These are phyloP conservation scores for Aphidius ervi DNA, from an alignment of 1,140 invertebrate species.

Conservation along the genomic window DNA sequence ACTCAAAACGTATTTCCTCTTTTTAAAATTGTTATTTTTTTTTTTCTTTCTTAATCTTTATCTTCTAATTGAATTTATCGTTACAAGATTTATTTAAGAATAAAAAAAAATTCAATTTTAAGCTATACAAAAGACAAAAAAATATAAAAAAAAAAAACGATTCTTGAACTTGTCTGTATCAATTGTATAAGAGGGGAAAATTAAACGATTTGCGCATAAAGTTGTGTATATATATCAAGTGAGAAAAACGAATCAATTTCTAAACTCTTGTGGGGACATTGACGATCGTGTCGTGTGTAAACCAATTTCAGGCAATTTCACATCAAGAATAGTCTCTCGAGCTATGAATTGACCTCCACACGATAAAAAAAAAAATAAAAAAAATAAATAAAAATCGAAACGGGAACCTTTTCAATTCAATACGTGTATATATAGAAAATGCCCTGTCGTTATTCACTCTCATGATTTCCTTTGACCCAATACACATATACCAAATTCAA, in stretches of 20 bases:
- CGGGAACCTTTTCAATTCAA: slow-evolving; percentile 51
- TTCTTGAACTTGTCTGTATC: neutral
- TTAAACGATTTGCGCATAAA: slow-evolving; percentile 42
- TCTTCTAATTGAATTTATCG: too few species aligned
- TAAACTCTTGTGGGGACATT: slow-evolving; percentile 26
- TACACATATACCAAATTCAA: too few species aligned
- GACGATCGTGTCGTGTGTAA: slow-evolving; percentile 39
- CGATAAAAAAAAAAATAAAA: neutral
- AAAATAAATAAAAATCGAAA: slow-evolving; percentile 1
- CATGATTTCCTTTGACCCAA: too few species aligned
- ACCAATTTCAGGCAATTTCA: slow-evolving; percentile 56
- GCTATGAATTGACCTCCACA: slow-evolving; percentile 46
- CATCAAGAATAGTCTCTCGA: slow-evolving; percentile 53
- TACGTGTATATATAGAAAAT: slow-evolving; percentile 34
- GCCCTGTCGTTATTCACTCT: neutral
- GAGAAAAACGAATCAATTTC: slow-evolving; percentile 44
- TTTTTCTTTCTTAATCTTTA: too few species aligned
- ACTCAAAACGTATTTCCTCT: neutral
- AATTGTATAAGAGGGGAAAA: slow-evolving; percentile 30
- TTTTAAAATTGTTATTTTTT: slow-evolving; percentile 15
- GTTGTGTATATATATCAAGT: neutral
- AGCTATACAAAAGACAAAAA: slow-evolving; percentile 22
- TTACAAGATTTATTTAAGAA: too few species aligned
- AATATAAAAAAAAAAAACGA: neutral
- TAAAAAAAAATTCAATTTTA: slow-evolving; percentile 5